Conservation (phyloP, 92 coral and sea anemone species). For the Epizoanthus stellaris region DNA sequence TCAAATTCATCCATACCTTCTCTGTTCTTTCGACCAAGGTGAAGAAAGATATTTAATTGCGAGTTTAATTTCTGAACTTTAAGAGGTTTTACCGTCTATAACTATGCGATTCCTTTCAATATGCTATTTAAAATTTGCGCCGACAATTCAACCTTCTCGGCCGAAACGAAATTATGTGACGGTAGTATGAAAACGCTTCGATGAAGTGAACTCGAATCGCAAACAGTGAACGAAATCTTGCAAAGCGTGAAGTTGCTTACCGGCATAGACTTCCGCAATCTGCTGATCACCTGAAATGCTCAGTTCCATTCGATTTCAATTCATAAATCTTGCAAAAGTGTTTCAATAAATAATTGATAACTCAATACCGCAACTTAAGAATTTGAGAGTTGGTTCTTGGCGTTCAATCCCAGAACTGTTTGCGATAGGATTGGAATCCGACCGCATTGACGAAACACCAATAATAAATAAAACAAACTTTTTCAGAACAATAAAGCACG, state of each 20-base stretch:
- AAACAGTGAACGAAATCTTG: not conserved
- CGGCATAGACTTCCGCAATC: not conserved
- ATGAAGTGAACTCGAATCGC: not conserved
- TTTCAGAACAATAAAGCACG: not conserved
- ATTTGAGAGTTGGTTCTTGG: not conserved
- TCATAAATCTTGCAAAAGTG: slow-evolving; percentile 29
- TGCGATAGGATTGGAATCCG: not conserved
- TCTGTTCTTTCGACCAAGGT: too few species aligned
- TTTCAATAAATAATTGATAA: slow-evolving; percentile 37
- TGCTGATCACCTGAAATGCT: slow-evolving; percentile 7
- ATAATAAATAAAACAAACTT: not conserved
- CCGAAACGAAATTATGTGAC: not conserved
- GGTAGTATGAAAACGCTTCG: not conserved
- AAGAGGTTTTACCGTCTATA: not conserved
- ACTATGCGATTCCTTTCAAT: not conserved
- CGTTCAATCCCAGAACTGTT: not conserved
- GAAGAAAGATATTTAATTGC: not conserved
- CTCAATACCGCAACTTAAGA: slow-evolving; percentile 23
- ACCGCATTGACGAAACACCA: not conserved
- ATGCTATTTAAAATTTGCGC: not conserved
- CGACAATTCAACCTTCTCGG: not conserved
- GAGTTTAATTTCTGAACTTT: not conserved
- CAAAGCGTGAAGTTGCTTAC: not conserved
- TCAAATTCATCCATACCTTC: slow-evolving; percentile 48
- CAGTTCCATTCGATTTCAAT: slow-evolving; percentile 27